Base-by-base conservation (phyloP, 1,140 invertebrate genomes). In the Pseudobourletiella spinata region DNA sequence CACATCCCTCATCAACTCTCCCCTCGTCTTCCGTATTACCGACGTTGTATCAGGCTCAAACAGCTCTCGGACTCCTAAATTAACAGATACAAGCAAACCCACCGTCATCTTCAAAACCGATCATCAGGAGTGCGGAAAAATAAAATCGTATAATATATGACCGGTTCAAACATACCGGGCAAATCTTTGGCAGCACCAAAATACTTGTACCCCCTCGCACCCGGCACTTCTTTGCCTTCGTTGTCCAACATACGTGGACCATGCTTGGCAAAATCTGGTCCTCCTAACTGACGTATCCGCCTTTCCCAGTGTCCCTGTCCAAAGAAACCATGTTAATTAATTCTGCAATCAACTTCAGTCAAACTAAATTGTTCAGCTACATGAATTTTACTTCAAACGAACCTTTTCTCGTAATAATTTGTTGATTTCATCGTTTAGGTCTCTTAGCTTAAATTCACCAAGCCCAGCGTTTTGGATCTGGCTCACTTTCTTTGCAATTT, bases 391-490 rank as follows among this genome's bases (percentile, higher is more conserved):
- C 35, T 42, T 71, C 68, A 29, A 30, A 39, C 2, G 3, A 58
- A 67, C 65, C 66, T 91, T 92, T 74, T 98, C 93, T 64, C 95
- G 77, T 25, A 99, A 79, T 32, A 99, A 74, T 78, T 98, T 99
- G 74, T 99, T 99, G 59, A 99, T 99, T 78, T 99, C 96, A 79
- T 99, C 97, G 75, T 99, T 99, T 1, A 99, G 77, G 77, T 99
- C 97, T 30, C 97, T 79, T 67, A 99, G 93, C 35, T 95, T 83
- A 74, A 97, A 99, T 79, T 99, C 97, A 1, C 96, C 96, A 0
- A 99, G 79, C 68, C 96, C 96, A 71, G 97, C 95, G 80, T 98
- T 98, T 76, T 99, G 96, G 74, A 99, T 99, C 76, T 97, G 91
- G 18, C 95, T 88, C n/a, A 99, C 95, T 81, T 99, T 99, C 72